Base-by-base conservation (phyloP, 2,888 invertebrate genomes). In the Cistogaster globosa region DNA sequence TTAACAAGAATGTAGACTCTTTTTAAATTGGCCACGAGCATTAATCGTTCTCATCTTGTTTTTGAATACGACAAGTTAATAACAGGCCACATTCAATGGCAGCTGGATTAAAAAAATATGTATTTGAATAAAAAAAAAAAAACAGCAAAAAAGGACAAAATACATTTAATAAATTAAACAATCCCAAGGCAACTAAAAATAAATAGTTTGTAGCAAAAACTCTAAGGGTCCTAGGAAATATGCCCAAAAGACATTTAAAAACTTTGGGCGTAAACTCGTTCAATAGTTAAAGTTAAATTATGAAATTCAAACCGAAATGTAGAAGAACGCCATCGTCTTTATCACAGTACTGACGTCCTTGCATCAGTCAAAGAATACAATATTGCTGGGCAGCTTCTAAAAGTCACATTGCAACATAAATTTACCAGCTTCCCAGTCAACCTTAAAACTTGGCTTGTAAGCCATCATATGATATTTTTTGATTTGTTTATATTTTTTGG, bases 31-130 rank as follows among this genome's bases (percentile, higher is more conserved):
- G 90, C 90, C 89, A 89, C 89, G 88, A 90, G 89, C 90, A 90
- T 89, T 90, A 90, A 90, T 90, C 90, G 89, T 89, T 88, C 88
- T 89, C 89, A 90, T 90, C 90, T 90, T 90, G 90, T 89, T 90
- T 89, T 89, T 87, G 88, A 89, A 88, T 88, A 89, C 89, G 89
- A 90, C 90, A 90, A 90, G 90, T 90, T 90, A 90, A 90, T 90
- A 90, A 90, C 89, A 90, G 89, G 89, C 88, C 88, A 87, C 86
- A 84, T 74, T 85, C 83, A 84, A 86, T 77, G 84, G 82, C 86
- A 85, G 69, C 85, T 85, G 82, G 69, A 82, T 60, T 71, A 62
- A 76, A 72, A 58, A 53, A 26, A n/a, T n/a, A n/a, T 65, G 51
- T 45, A 57, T 57, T 63, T 32, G 32, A 42, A 38, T n/a, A n/a